A percentile compares a stretch with the other conserved stretches of the same genome.
Evolutionary conservation across 1,140 invertebrate species (phyloP).

Genomic region (Apocrypta bakeri): DNA sequence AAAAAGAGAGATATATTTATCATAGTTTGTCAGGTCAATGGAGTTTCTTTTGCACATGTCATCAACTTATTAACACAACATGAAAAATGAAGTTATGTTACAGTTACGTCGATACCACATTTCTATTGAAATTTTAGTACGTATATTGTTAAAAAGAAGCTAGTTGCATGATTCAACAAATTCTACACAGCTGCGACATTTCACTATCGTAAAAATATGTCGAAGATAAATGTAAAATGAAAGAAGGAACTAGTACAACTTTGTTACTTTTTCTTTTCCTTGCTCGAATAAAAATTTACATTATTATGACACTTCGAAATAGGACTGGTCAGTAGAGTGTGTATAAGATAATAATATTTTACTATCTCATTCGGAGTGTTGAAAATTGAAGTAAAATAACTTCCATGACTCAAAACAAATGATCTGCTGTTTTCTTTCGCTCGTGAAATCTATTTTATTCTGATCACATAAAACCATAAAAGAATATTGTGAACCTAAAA

Average conservation of each 20-base stretch:
- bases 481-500: constrained; percentile 17
- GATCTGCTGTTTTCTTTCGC: background rate
- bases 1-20: constrained; percentile 21
- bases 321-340: no score
- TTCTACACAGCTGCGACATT: no score
- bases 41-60: background rate
- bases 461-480: background rate
- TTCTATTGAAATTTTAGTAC: no score
- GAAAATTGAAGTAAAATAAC: constrained; percentile 6
- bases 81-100: background rate
- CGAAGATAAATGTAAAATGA: background rate
- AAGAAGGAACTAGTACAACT: background rate
- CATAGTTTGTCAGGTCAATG: constrained; percentile 13
- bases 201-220: no score
- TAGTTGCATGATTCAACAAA: no score
- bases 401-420: background rate
- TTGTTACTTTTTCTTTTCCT: background rate
- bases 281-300: background rate
- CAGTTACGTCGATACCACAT: background rate
- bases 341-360: background rate
- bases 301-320: background rate
- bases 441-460: constrained; percentile 3
- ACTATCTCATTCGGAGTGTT: constrained; percentile 3
- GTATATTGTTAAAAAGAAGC: no score
- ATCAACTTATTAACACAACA: background rate